These are phyloP conservation scores for Maconellicoccus hirsutus DNA, from an alignment of 1,140 invertebrate genomes.

Conservation along the genomic window DNA sequence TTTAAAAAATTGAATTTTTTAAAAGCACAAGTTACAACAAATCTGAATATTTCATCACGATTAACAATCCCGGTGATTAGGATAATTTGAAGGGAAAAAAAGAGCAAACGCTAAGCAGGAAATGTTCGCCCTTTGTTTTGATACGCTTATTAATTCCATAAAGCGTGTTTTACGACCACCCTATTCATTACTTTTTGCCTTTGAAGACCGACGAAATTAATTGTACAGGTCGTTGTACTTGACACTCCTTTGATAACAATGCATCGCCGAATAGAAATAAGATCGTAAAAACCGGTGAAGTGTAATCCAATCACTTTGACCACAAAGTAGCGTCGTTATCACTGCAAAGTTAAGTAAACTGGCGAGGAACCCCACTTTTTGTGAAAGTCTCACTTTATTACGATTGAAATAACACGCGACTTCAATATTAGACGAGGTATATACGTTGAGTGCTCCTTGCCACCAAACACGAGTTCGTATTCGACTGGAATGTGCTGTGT, in stretches of 20 bases:
- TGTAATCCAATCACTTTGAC: neutral
- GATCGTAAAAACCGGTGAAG: neutral
- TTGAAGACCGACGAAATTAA: too few relatives aligned
- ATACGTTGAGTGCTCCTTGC: neutral
- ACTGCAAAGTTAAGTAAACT: neutral
- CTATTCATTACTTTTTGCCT: too few relatives aligned
- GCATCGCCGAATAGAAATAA: too few relatives aligned
- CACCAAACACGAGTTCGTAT: neutral
- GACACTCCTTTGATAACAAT: neutral
- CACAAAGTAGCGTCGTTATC: neutral
- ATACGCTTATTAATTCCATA: too few relatives aligned
- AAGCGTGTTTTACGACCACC: too few relatives aligned
- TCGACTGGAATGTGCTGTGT: constrained; percentile 7
- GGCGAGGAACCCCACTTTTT: neutral
- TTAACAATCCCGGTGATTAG: too few relatives aligned
- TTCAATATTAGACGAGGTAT: neutral
- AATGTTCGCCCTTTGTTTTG: too few relatives aligned
- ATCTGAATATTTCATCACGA: too few relatives aligned
- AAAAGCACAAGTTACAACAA: too few relatives aligned
- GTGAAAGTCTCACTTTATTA: constrained; percentile 5
- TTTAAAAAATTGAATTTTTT: too few relatives aligned
- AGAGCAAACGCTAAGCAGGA: too few relatives aligned
- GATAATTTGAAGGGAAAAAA: too few relatives aligned
- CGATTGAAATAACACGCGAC: neutral
- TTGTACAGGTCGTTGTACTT: neutral